A percentile compares a stretch with the other conserved stretches of the same genome.
phyloP scores from a whole-genome alignment of 1,140 invertebrate species.

The Mya arenaria region DNA sequence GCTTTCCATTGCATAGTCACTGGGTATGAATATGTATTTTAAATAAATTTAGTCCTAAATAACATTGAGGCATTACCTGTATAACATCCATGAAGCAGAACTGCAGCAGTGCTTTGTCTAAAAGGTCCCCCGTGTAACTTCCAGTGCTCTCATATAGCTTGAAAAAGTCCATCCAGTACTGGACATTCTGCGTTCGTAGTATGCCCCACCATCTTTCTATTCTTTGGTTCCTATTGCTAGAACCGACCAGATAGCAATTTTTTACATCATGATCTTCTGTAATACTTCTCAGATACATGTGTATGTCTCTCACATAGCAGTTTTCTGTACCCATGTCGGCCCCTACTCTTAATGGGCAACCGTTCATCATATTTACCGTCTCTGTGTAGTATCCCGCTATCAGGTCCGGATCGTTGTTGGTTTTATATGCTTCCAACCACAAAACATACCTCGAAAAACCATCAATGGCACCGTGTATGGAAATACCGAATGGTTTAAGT shows the following conservation, averaged over 20 bases:
- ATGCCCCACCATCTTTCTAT: constrained; percentile 12
- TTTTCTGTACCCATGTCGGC: constrained; percentile 14
- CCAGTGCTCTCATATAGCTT: neutral
- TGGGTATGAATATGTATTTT: too few species aligned
- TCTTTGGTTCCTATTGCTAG: constrained; percentile 15
- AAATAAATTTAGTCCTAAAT: too few species aligned
- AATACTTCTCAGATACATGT: constrained; percentile 13
- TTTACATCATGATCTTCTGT: constrained; percentile 25
- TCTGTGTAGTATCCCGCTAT: constrained; percentile 40
- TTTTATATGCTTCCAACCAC: constrained; percentile 28
- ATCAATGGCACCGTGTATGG: constrained; percentile 51
- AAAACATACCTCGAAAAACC: constrained; percentile 48
- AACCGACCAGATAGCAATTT: constrained; percentile 48
- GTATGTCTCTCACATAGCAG: neutral
- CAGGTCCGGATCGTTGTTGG: constrained; percentile 62
- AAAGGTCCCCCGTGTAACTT: neutral
- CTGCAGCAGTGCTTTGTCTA: too few species aligned
- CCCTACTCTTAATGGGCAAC: constrained; percentile 29
- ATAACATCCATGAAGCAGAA: too few species aligned
- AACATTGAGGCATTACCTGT: too few species aligned
- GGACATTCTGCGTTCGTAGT: constrained; percentile 9
- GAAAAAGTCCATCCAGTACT: constrained; percentile 25
- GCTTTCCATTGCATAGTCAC: too few species aligned
- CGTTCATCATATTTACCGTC: neutral
- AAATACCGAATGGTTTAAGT: constrained; percentile 44